These are phyloP conservation scores for Drosophila lacicola DNA, from an alignment of 2,888 invertebrate genomes.

Conservation along the genomic window DNA sequence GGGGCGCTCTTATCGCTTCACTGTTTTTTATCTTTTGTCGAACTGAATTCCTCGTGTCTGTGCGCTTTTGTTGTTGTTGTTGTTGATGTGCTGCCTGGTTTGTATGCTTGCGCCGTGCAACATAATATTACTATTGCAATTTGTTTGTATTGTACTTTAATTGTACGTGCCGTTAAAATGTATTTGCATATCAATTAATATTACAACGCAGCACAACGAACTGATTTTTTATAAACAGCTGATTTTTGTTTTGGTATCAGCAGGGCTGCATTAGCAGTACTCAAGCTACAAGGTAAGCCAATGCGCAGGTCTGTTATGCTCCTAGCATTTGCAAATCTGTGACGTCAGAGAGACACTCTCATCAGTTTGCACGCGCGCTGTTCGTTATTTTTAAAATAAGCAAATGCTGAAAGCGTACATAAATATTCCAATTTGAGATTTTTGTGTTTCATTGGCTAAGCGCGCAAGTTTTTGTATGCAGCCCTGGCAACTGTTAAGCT, in stretches of 20 bases:
- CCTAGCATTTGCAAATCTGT: background rate
- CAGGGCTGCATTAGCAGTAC: slow-evolving; percentile 38
- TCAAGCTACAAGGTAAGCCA: slow-evolving; percentile 16
- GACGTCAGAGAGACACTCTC: slow-evolving; percentile 19
- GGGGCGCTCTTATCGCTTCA: slow-evolving; percentile 53
- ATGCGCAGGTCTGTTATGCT: slow-evolving; percentile 6
- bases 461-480: background rate
- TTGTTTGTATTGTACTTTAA: slow-evolving; percentile 16
- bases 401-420: background rate
- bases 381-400: background rate
- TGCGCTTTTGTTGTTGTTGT: background rate
- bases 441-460: background rate
- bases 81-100: slow-evolving; percentile 12
- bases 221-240: slow-evolving; percentile 33
- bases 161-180: slow-evolving; percentile 5
- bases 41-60: slow-evolving; percentile 13
- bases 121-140: slow-evolving; percentile 16
- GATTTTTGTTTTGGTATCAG: slow-evolving; percentile 48
- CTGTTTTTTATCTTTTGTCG: slow-evolving; percentile 46
- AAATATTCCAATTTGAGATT: background rate
- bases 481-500: slow-evolving; percentile 1
- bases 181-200: slow-evolving; percentile 14
- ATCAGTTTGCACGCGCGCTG: background rate
- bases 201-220: slow-evolving; percentile 18
- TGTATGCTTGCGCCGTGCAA: slow-evolving; percentile 17